These are phyloP conservation scores for Proterorhinus semilunaris DNA, from an alignment of 2,113 vertebrate species.

Conservation along the genomic window DNA sequence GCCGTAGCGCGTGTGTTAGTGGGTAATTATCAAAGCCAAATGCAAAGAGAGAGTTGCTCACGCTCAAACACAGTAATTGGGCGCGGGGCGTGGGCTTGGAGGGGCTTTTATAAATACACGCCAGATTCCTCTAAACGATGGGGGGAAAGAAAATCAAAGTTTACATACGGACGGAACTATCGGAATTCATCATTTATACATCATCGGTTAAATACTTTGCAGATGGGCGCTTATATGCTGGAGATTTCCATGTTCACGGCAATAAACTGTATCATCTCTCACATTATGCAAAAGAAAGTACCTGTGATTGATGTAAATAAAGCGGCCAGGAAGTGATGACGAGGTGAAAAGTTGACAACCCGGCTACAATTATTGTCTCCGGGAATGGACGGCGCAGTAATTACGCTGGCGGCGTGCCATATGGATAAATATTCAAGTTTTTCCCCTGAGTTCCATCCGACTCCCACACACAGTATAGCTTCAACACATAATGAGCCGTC, in stretches of 20 bases:
- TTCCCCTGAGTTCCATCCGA: constrained; percentile 30
- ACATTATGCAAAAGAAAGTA: constrained; percentile 12
- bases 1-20: not conserved
- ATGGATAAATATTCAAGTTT: constrained; percentile 48
- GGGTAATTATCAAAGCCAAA: constrained; percentile 62
- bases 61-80: constrained; percentile 60
- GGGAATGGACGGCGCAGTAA: constrained; percentile 48
- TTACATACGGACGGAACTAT: constrained; percentile 42
- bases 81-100: constrained; percentile 14
- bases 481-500: constrained; percentile 43
- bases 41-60: constrained; percentile 56
- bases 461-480: constrained; percentile 27
- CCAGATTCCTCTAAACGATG: constrained; percentile 21
- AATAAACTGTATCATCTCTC: constrained; percentile 7
- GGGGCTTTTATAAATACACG: constrained; percentile 29
- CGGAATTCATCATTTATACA: constrained; percentile 43
- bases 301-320: constrained; percentile 24
- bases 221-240: not conserved
- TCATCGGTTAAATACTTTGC: constrained; percentile 8
- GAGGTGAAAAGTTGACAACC: constrained; percentile 59
- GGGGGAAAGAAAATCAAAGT: constrained; percentile 28
- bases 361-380: constrained; percentile 49
- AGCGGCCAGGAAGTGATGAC: constrained; percentile 44
- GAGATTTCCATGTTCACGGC: not conserved
- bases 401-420: constrained; percentile 59